These are phyloP conservation scores for Lipophrys pholis DNA, from an alignment of 2,113 vertebrate genomes.

Conservation along the genomic window DNA sequence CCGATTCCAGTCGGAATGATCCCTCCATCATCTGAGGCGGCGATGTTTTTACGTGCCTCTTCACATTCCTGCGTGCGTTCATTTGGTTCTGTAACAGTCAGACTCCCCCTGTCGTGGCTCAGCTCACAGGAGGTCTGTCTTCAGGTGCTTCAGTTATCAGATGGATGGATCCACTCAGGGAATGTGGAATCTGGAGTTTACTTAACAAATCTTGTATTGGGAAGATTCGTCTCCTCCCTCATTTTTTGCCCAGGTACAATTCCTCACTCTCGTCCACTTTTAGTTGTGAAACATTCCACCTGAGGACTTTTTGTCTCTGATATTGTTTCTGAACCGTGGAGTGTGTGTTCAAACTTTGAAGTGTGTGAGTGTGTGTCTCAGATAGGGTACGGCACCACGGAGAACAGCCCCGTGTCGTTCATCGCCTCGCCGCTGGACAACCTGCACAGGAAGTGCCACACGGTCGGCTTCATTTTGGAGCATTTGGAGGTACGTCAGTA, in stretches of 20 bases:
- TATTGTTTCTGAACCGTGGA: too few relatives aligned
- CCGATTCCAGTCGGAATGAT: constrained; percentile 62
- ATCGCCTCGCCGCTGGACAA: constrained; percentile 83
- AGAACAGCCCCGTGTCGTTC: constrained; percentile 96
- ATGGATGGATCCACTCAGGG: constrained; percentile 42
- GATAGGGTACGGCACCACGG: constrained; percentile 94
- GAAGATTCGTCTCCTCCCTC: constrained; percentile 67
- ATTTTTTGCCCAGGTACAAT: too few relatives aligned
- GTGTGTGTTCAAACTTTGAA: too few relatives aligned
- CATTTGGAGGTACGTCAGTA: constrained; percentile 88
- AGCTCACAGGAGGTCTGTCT: constrained; percentile 47
- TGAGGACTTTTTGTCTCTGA: too few relatives aligned
- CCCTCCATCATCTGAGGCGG: constrained; percentile 38
- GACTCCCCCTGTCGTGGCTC: too few relatives aligned
- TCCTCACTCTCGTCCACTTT: too few relatives aligned
- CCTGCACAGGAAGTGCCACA: constrained; percentile 80
- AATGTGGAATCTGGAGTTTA: constrained; percentile 81
- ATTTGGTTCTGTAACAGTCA: background rate
- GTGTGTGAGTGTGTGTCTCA: constrained; percentile 65
- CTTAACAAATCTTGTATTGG: constrained; percentile 80
- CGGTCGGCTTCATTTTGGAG: constrained; percentile 85
- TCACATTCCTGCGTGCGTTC: constrained; percentile 59
- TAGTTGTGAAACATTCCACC: too few relatives aligned
- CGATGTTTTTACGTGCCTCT: constrained; percentile 37
- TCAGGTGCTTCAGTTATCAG: constrained; percentile 40